Evolutionary conservation across 2,888 invertebrate species (phyloP), one percentile per base, ranked within the genome.

Genomic region (Tridacna crocea): DNA sequence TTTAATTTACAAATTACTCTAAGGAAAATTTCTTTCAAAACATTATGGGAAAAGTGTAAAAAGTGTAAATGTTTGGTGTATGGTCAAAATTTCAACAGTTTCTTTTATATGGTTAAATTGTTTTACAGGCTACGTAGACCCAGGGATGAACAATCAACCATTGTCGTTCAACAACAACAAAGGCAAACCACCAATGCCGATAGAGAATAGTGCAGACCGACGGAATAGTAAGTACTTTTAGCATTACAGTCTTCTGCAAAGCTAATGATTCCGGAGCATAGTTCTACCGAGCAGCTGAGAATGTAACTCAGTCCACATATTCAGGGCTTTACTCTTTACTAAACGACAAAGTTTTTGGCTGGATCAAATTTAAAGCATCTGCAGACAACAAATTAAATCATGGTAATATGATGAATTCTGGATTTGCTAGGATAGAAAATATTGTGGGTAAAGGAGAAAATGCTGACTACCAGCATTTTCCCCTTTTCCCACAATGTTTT

Each of bases 81-180:
- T n/a, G n/a, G n/a, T n/a, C n/a, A n/a, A n/a, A n/a, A n/a, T n/a
- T n/a, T n/a, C n/a, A n/a, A n/a, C 6, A 2, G 19, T 55, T 55
- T 3, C 19, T 55, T 15, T 3, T 10, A 19, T 15, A 55, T 61
- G 61, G 3, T 4, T 72, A 10, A 10, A 17, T 72, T 17, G 3
- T 65, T 36, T 76, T 76, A 0, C 74, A 80, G 80, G 83, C 8
- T 84, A 73, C 66, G 48, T 90, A 73, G 90, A 92, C 79, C 92
- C 92, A n/a, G 80, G 87, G 60, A 88, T 87, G 66, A 92, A 92
- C 75, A 91, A 92, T 68, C 82, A 89, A 77, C 96, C 96, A 0
- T 92, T 96, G 70, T 96, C 96, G 90, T 96, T 96, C 92, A 96
- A 96, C 88, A 95, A 95, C 60, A 96, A 95, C 88, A 96, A 96